Evolutionary conservation across 2,113 vertebrate species (phyloP), one percentile per base, ranked within the genome.

Genomic region (Chloropsis cyanopogon): DNA sequence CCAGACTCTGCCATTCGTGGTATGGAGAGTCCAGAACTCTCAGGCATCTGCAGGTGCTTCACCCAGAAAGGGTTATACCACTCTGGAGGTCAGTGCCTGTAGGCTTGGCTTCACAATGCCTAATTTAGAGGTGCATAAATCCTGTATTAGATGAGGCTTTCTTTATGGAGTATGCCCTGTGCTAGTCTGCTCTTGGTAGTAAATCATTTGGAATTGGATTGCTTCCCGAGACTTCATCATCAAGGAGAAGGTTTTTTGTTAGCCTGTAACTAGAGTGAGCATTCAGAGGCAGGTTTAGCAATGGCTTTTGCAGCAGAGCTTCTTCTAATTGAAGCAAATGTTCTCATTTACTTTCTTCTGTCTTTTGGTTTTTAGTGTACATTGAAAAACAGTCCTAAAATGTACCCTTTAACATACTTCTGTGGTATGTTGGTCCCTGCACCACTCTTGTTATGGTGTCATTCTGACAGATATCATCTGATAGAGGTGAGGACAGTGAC

Each of bases 41-140:
- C 0, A 26, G 26, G 14, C 26, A n/a, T 57, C 28, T 80, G 31
- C 41, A 42, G 63, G 22, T 73, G 18, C 37, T 33, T 93, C 28
- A 47, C 49, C 8, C 31, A 23, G 24, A 56, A 53, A 71, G 18
- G 28, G 59, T 59, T 66, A 3, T 0, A 17, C n/a, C 6, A 4
- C 29, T 65, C 29, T n/a, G 82, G n/a, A 87, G 47, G 28, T 24
- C 39, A 17, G 65, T 59, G 56, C 26, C 19, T 88, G n/a, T 64
- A 17, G 54, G 49, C 19, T 39, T 28, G 25, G 11, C 75, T 89
- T 85, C 13, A 28, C 78, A 68, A 20, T 82, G 61, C 90, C 61
- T 82, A 69, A 93, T 57, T 84, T 88, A 91, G 84, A 85, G 90
- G 37, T 82, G n/a, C 24, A 60, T 91, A 65, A 82, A 80, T 89